Conservation (phyloP, 2,797 vertebrate species). For the Staurois parvus region DNA sequence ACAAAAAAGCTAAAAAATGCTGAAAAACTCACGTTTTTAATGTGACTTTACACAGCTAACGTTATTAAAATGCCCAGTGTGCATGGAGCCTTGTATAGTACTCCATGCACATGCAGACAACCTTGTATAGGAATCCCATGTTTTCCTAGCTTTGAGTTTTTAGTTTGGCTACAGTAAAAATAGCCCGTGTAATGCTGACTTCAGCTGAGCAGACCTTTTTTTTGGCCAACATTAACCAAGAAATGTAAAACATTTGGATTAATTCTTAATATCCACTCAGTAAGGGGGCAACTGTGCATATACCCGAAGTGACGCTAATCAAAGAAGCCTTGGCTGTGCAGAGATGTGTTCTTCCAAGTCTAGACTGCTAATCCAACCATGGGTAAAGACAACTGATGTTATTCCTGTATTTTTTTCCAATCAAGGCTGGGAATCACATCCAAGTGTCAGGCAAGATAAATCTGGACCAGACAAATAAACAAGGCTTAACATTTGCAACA, state of each 20-base stretch:
- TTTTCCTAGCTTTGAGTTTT: neutral
- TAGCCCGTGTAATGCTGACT: neutral
- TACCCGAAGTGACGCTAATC: conserved; percentile 62
- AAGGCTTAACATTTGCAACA: conserved; percentile 13
- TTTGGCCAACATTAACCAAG: conserved; percentile 4
- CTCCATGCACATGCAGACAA: neutral
- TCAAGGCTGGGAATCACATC: conserved; percentile 60
- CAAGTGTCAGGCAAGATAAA: conserved; percentile 55
- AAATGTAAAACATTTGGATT: conserved; percentile 24
- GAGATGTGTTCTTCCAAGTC: conserved; percentile 63
- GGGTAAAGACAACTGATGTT: conserved; percentile 65
- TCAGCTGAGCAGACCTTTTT: conserved; percentile 24
- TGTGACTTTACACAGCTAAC: too few species aligned
- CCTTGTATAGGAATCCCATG: too few species aligned
- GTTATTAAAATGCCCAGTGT: too few species aligned
- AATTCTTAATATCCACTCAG: conserved; percentile 55
- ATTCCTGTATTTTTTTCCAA: conserved; percentile 63
- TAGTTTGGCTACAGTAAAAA: neutral
- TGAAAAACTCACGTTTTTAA: too few species aligned
- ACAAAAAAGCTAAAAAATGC: too few species aligned
- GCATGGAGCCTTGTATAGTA: too few species aligned
- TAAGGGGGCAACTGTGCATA: conserved; percentile 59
- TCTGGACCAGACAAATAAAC: neutral
- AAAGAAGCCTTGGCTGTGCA: conserved; percentile 63
- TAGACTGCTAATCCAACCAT: conserved; percentile 68